Base-by-base conservation (phyloP, 1,140 invertebrate species). In the roundworm (Caenorhabditis elegans) region DNA sequence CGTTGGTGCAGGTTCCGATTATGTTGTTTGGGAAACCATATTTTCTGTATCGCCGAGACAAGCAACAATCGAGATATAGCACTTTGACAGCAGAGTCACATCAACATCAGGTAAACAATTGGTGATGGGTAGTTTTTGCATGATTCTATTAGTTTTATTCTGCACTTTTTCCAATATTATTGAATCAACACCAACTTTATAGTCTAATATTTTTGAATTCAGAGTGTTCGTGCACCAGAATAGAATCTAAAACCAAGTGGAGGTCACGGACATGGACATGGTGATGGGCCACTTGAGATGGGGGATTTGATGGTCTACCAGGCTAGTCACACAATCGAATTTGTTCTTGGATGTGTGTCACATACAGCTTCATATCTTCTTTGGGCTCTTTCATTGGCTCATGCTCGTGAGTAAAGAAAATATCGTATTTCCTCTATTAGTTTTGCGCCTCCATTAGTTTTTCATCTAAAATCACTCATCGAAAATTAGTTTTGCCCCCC, bases 351-450 rank as follows among this genome's bases (percentile, higher is more conserved):
- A 88, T 97, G 95, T 84, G 94, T 98, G 82, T 97, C 95, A 0
- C 95, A 98, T 89, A 98, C 96, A 0, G 96, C 96, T 1, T 97
- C 95, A 0, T 98, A 98, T 90, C 92, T 98, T 88, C 91, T 98
- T 36, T 98, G 96, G 96, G 96, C 96, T 43, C 91, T 98, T 76
- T 97, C 95, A 79, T 92, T 98, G 81, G 96, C 96, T 85, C 96
- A 98, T 91, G 94, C 94, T 79, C 95, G 94, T 95, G 92, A 94
- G 94, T 93, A 51, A n/a, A n/a, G 26, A n/a, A n/a, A n/a, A n/a
- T n/a, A n/a, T n/a, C n/a, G n/a, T n/a, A n/a, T n/a, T n/a, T n/a
- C n/a, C n/a, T n/a, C n/a, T n/a, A n/a, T n/a, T n/a, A n/a, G n/a
- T n/a, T n/a, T n/a, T n/a, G n/a, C n/a, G n/a, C n/a, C n/a, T n/a